Evolutionary conservation across 2,797 vertebrate species (phyloP).

Genomic region (Spinibarbus caldwelli): DNA sequence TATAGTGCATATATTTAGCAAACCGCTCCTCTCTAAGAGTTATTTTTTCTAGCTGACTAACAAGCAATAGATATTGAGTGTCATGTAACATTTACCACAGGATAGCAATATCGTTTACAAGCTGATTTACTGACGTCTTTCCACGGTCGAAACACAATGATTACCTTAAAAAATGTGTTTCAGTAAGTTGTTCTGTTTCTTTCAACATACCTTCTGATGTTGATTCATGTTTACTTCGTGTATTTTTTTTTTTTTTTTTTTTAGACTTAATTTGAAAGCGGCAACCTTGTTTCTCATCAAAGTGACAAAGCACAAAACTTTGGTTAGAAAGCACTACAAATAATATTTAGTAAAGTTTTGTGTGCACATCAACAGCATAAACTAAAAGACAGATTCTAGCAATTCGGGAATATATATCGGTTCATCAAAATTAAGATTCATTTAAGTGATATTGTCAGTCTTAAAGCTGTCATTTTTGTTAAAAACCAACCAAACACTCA

Average conservation of each 20-base stretch:
- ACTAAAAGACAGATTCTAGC: not conserved
- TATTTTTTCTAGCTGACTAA: not conserved
- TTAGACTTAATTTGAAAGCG: not conserved
- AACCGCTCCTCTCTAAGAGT: not conserved
- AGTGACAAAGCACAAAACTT: not conserved
- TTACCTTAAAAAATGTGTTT: too few species aligned
- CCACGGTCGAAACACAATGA: too few species aligned
- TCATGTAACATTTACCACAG: too few species aligned
- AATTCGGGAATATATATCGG: not conserved
- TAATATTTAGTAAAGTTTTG: not conserved
- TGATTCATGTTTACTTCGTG: too few species aligned
- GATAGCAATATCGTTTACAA: not conserved
- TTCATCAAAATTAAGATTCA: not conserved
- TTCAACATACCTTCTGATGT: too few species aligned
- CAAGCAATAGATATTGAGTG: not conserved
- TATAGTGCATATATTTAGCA: not conserved
- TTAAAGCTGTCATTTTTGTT: not conserved
- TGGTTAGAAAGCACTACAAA: not conserved
- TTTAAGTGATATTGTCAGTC: not conserved
- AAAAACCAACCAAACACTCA: slow-evolving; percentile 68
- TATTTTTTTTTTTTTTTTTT: too few species aligned
- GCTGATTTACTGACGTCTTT: not conserved
- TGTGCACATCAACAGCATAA: not conserved
- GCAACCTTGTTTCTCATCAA: not conserved
- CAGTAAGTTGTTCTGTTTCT: too few species aligned